Conservation (phyloP, 2,888 invertebrate genomes). For the Drosophila siamana region DNA sequence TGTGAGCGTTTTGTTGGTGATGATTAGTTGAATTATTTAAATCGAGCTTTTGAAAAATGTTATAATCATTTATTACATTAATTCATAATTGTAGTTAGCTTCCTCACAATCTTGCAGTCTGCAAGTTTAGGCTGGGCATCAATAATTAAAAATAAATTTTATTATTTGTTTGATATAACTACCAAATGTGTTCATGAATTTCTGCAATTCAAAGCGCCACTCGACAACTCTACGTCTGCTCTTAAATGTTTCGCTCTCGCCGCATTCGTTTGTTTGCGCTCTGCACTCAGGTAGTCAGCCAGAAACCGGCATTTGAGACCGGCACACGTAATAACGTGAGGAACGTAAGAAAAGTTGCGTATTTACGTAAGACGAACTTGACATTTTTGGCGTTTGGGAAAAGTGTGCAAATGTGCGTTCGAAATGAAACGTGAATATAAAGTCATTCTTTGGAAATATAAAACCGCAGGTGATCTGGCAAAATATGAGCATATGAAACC, state of each 20-base stretch:
- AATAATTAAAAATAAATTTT: not conserved
- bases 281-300: constrained; percentile 27
- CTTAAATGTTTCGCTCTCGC: constrained; percentile 42
- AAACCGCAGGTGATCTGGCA: constrained; percentile 16
- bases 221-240: constrained; percentile 62
- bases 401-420: constrained; percentile 7
- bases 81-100: too few relatives aligned
- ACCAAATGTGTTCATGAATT: too few relatives aligned
- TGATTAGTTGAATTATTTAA: not conserved
- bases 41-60: too few relatives aligned
- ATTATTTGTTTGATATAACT: not conserved
- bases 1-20: too few relatives aligned
- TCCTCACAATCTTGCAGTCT: too few relatives aligned
- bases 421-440: not conserved
- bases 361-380: not conserved
- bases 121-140: too few relatives aligned
- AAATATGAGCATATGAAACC: not conserved
- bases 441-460: not conserved
- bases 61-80: too few relatives aligned
- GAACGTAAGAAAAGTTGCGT: constrained; percentile 35
- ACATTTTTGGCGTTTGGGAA: not conserved
- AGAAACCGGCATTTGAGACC: constrained; percentile 63
- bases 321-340: constrained; percentile 34
- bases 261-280: constrained; percentile 28
- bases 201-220: not conserved